Evolutionary conservation across 2,113 vertebrate genomes (phyloP), one percentile per base, ranked within the genome.

Genomic region (Leucopsar rothschildi): DNA sequence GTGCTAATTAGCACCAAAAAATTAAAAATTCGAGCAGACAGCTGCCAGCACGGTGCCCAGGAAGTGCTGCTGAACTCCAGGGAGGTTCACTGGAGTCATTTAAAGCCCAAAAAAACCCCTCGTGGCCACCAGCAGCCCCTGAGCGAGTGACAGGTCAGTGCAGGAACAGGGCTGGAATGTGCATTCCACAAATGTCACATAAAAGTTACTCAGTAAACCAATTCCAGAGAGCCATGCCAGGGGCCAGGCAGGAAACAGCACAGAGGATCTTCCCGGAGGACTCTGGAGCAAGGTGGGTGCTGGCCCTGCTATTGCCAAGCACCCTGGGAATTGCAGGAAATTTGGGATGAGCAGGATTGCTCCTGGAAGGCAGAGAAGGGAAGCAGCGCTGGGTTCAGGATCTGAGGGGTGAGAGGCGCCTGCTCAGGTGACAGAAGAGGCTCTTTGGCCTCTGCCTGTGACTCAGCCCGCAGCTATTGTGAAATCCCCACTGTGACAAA

Each of bases 401-500:
- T 16, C 50, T 28, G 15, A 47, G 49, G 56, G 66, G 25, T 2
- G 14, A 66, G 71, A 86, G 68, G 69, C 25, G 25, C n/a, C 71
- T 5, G 79, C 23, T 35, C 83, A 93, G 92, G 96, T 96, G 83
- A 77, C 80, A 89, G 25, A 19, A 88, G 65, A 1, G 55, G 19
- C 82, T 45, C 24, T 60, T 53, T 50, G 92, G 35, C 82, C 45
- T 83, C 10, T 47, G 88, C 37, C 37, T 44, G 72, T 95, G 90
- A 94, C 91, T 92, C 92, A 91, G 4, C 63, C 78, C 12, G 1
- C 1, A 70, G 85, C 85, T 68, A 89, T 93, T 96, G 82, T 94
- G 61, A 79, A 95, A 96, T 4, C 7, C 64, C 22, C 31, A 55
- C 68, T 12, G 69, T 76, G 92, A 89, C 82, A 93, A 94, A 91